Percentiles rank a stretch among this genome's conserved stretches.
These are phyloP conservation scores for Galaxias olidus DNA, from an alignment of 2,797 vertebrate species.

Conservation along the genomic window DNA sequence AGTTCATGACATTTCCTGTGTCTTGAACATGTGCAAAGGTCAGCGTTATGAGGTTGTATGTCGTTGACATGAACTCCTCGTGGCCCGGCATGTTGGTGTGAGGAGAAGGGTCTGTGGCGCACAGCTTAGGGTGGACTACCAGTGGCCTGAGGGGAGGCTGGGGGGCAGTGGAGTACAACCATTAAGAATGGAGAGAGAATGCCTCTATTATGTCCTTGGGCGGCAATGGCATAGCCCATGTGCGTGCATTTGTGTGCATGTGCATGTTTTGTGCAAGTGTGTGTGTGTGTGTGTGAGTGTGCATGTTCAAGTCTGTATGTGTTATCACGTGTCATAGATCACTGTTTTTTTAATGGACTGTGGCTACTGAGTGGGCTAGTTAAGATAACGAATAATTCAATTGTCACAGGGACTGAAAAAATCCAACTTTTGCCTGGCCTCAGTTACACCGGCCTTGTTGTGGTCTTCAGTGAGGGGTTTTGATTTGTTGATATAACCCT, in stretches of 20 bases:
- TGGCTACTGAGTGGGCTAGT: neutral
- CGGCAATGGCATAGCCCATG: neutral
- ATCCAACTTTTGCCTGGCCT: neutral
- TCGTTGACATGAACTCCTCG: conserved; percentile 29
- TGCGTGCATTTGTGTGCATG: neutral
- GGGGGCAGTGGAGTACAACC: conserved; percentile 14
- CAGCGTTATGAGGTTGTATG: conserved; percentile 11
- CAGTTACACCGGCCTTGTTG: neutral
- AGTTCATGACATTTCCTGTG: conserved; percentile 49
- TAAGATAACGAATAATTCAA: neutral
- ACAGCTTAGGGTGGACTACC: conserved; percentile 9
- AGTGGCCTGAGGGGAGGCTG: conserved; percentile 8
- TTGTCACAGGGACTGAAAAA: neutral
- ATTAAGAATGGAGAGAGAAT: conserved; percentile 7
- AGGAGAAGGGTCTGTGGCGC: conserved; percentile 4
- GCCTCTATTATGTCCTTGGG: conserved; percentile 16
- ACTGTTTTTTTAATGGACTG: neutral
- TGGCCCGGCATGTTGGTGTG: conserved; percentile 18
- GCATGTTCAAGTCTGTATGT: neutral
- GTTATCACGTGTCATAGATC: conserved; percentile 17
- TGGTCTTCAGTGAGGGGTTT: conserved; percentile 10
- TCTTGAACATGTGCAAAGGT: conserved; percentile 18
- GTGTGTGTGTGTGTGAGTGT: conserved; percentile 1
- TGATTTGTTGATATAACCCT: conserved; percentile 28
- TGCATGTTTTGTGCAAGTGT: neutral